Conservation (phyloP, 2,888 invertebrate genomes). For the Macropis europaea region DNA sequence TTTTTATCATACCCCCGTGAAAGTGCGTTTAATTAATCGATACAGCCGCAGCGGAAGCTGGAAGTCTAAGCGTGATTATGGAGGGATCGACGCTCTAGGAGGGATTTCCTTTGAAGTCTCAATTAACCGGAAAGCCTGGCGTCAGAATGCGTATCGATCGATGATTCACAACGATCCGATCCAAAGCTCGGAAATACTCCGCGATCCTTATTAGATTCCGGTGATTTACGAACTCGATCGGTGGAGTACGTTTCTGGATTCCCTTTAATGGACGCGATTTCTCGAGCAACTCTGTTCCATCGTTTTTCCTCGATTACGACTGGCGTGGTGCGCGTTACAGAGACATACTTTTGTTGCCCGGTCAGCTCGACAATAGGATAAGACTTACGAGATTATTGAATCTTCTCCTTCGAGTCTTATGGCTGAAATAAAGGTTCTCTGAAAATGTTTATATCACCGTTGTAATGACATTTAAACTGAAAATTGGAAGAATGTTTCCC, state of each 20-base stretch:
- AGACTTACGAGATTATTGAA: too few species aligned
- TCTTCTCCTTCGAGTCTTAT: too few species aligned
- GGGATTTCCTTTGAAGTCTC: slow-evolving; percentile 18
- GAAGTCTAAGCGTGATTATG: slow-evolving; percentile 5
- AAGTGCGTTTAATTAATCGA: slow-evolving; percentile 38
- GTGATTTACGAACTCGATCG: slow-evolving; percentile 26
- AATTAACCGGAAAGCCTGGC: slow-evolving; percentile 24
- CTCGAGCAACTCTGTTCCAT: background rate
- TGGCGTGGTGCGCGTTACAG: background rate
- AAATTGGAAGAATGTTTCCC: too few species aligned
- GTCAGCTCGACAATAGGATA: too few species aligned
- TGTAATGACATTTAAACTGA: too few species aligned
- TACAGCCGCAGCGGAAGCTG: background rate
- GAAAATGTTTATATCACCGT: too few species aligned
- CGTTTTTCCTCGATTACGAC: background rate
- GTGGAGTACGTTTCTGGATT: slow-evolving; percentile 6
- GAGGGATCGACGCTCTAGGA: background rate
- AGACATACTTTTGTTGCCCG: too few species aligned
- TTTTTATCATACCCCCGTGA: slow-evolving; percentile 56
- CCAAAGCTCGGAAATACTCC: slow-evolving; percentile 7
- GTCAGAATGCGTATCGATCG: slow-evolving; percentile 27
- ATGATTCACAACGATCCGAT: slow-evolving; percentile 27
- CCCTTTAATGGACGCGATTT: slow-evolving; percentile 11
- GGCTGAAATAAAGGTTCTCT: too few species aligned
- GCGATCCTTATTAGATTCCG: slow-evolving; percentile 26